Evolutionary conservation across 1,140 invertebrate genomes (phyloP), one percentile per base, ranked within the genome.

Genomic region (Oscheius sp.): DNA sequence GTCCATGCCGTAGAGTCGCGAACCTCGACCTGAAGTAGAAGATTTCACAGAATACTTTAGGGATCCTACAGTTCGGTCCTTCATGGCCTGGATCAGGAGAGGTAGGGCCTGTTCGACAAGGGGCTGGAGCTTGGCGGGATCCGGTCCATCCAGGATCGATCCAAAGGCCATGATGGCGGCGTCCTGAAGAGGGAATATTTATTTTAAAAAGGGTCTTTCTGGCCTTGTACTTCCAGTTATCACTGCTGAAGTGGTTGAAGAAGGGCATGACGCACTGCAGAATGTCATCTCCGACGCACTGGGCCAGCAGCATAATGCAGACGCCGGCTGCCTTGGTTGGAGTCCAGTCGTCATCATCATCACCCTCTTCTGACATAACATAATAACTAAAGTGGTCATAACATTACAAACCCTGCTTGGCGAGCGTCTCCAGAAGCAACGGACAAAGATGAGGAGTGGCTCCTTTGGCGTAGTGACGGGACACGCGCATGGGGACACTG

Each of bases 301-400:
- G 92, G 29, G 97, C 91, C 75, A 99, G 87, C 18, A 99, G 87
- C 94, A 99, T 98, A 0, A 99, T 87, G 86, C 96, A 99, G n/a
- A 99, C 96, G 29, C 96, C 95, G 29, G 97, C 94, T 3, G 97
- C 94, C 88, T 99, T 99, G 75, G 94, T 93, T 4, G 97, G 97
- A 87, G 97, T 98, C 97, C 97, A 99, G 82, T 97, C 95, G 84
- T 99, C 94, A 85, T 99, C 95, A 86, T 99, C 95, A 84, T 95
- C 94, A 65, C 80, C 81, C 34, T 89, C 88, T 38, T 85, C 79
- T 67, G 28, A n/a, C 15, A 62, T 32, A 32, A 32, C 35, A 20
- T 23, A 15, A 15, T 0, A 59, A 59, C 23, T 59, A 23, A 13
- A 59, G 20, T 23, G 0, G 20, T 23, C 13, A 20, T 15, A 58